A percentile compares a stretch with the other conserved stretches of the same genome.
Evolutionary conservation across 1,140 invertebrate genomes (phyloP).

Genomic region (Olivierus martensii): DNA sequence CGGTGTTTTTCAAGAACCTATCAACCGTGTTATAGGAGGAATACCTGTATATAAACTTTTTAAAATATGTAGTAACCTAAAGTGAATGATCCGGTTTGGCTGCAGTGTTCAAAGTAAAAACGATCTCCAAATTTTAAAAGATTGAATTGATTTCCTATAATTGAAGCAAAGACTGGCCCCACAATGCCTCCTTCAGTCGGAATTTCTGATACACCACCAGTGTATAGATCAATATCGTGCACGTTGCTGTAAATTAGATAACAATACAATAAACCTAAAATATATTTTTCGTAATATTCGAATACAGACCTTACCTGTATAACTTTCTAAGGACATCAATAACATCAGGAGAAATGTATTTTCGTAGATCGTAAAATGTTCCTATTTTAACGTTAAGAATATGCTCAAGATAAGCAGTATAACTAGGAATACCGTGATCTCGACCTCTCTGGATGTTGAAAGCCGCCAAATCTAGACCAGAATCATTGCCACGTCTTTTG

Average conservation of each 20-base stretch:
- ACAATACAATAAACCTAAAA: no score
- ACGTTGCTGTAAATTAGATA: conserved; percentile 18
- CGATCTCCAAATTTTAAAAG: conserved; percentile 27
- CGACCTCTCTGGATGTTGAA: conserved; percentile 32
- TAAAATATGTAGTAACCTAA: conserved; percentile 16
- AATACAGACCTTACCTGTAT: no score
- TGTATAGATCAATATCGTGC: conserved; percentile 35
- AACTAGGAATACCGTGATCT: conserved; percentile 30
- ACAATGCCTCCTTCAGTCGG: conserved; percentile 26
- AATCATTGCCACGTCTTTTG: conserved; percentile 11
- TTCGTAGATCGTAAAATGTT: conserved; percentile 12
- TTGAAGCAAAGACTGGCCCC: conserved; percentile 25
- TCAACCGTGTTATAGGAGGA: no score
- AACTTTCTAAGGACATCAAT: no score
- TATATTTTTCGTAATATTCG: no score
- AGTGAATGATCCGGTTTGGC: conserved; percentile 36
- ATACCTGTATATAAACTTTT: background rate
- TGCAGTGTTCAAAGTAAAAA: conserved; percentile 35
- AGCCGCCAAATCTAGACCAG: conserved; percentile 28
- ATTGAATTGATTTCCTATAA: conserved; percentile 26
- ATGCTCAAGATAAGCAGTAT: conserved; percentile 19
- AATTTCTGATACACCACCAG: conserved; percentile 31
- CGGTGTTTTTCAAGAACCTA: background rate
- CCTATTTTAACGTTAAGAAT: conserved; percentile 16
- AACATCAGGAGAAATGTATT: conserved; percentile 4